Evolutionary conservation across 1,140 invertebrate species (phyloP).

Genomic region (Hirudo medicinalis): DNA sequence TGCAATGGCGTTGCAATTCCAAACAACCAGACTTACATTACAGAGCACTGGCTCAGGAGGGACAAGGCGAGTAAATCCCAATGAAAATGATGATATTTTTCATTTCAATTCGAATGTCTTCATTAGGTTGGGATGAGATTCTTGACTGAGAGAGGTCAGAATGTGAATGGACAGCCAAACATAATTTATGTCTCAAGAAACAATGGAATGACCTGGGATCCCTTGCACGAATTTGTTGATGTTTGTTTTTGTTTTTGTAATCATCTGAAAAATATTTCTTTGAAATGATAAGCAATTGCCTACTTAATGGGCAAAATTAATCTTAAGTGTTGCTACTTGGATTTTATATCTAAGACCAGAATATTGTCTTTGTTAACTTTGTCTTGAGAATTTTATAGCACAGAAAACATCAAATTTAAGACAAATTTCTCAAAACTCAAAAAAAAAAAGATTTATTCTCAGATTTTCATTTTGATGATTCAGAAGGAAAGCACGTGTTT

Average conservation of each 20-base stretch:
- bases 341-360: neutral
- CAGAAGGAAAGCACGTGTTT: slow-evolving; percentile 1
- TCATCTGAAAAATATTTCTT: neutral
- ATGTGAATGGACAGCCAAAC: slow-evolving; percentile 17
- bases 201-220: slow-evolving; percentile 30
- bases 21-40: slow-evolving; percentile 41
- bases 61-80: slow-evolving; percentile 6
- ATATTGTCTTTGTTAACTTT: too few relatives aligned
- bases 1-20: slow-evolving; percentile 39
- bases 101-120: neutral
- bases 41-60: slow-evolving; percentile 34
- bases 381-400: too few relatives aligned
- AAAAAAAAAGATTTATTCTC: neutral
- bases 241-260: slow-evolving; percentile 21
- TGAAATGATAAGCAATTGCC: neutral
- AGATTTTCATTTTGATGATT: neutral
- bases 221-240: slow-evolving; percentile 33
- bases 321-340: neutral
- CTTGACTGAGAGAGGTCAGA: slow-evolving; percentile 22
- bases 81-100: neutral
- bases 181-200: slow-evolving; percentile 30
- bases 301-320: too few relatives aligned
- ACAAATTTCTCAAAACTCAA: too few relatives aligned
- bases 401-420: too few relatives aligned
- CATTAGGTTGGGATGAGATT: slow-evolving; percentile 14